Evolutionary conservation across 2,113 vertebrate genomes (phyloP).

Genomic region (Neodon shergylaensis): DNA sequence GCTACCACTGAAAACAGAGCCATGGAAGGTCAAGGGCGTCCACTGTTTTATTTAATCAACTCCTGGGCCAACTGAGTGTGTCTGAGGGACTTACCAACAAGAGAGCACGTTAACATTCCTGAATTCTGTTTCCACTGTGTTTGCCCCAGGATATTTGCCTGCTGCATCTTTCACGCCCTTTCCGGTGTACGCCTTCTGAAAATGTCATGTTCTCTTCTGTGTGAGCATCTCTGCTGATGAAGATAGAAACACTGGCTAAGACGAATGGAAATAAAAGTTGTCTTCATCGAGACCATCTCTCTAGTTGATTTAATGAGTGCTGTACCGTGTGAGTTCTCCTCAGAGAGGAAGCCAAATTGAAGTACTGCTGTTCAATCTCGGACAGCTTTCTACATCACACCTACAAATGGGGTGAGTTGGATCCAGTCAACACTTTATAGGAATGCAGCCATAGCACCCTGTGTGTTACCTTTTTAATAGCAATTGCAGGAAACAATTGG

Average conservation of each 20-base stretch:
- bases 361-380: neutral
- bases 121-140: neutral
- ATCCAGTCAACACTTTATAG: neutral
- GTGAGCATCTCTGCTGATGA: neutral
- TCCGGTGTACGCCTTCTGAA: neutral
- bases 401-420: neutral
- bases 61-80: neutral
- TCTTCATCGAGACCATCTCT: neutral
- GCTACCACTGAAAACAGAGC: neutral
- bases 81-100: neutral
- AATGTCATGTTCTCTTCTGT: neutral
- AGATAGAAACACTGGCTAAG: neutral
- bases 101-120: neutral
- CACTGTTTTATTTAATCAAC: conserved; percentile 29
- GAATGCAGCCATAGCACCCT: neutral
- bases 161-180: neutral
- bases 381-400: neutral
- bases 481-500: neutral
- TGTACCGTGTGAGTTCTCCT: neutral
- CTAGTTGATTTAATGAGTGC: neutral
- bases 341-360: neutral
- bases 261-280: neutral
- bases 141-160: neutral
- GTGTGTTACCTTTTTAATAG: neutral
- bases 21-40: neutral